Conservation (phyloP, 2,113 vertebrate genomes). For the Prochilodus magdalenae region DNA sequence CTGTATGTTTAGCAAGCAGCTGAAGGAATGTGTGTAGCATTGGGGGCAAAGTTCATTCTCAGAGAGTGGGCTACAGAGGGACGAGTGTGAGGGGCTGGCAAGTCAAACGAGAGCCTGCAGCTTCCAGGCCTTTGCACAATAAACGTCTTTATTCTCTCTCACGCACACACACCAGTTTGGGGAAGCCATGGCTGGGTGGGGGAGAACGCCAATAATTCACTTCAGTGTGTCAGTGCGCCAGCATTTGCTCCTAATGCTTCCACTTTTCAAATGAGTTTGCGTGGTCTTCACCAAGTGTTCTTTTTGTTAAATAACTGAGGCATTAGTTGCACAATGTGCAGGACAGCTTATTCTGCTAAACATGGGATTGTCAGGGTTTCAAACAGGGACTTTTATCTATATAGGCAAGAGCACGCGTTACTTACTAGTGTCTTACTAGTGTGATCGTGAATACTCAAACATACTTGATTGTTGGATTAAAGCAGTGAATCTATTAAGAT, state of each 20-base stretch:
- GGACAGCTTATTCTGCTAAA: no score
- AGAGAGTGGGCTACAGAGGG: constrained; percentile 37
- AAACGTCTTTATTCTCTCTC: constrained; percentile 26
- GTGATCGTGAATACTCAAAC: background rate
- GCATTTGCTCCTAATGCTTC: background rate
- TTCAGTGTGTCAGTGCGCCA: constrained; percentile 5
- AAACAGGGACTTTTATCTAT: background rate
- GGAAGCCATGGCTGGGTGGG: constrained; percentile 11
- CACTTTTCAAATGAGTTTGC: background rate
- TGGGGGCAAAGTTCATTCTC: constrained; percentile 29
- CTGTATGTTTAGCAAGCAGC: constrained; percentile 51
- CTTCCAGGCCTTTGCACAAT: constrained; percentile 23
- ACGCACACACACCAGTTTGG: constrained; percentile 11
- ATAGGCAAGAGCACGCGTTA: background rate
- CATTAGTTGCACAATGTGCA: no score
- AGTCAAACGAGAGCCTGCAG: constrained; percentile 24
- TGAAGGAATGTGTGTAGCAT: constrained; percentile 38
- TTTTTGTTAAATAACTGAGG: background rate
- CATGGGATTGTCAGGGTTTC: no score
- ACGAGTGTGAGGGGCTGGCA: constrained; percentile 20
- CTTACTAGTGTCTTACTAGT: background rate
- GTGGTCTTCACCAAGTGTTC: background rate
- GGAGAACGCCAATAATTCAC: background rate
- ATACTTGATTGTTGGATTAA: background rate
- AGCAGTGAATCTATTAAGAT: background rate